Conservation (phyloP, 2,888 invertebrate species). For the Silvanus unidentatus region DNA sequence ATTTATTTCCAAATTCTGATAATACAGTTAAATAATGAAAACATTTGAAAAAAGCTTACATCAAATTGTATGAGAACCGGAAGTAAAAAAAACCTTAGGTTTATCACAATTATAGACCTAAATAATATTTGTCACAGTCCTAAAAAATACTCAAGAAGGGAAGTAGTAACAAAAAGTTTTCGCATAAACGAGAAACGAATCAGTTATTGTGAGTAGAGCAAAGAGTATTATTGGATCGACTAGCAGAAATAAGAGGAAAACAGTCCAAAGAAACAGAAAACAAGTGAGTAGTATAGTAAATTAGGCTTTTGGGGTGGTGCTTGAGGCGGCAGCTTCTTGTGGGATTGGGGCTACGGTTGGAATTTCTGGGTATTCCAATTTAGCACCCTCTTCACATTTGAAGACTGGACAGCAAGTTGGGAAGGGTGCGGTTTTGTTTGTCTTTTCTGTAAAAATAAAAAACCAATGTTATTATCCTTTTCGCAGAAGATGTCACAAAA, state of each 20-base stretch:
- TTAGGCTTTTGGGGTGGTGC: conserved; percentile 34
- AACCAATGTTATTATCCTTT: neutral
- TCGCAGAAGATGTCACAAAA: neutral
- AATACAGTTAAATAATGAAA: conserved; percentile 1
- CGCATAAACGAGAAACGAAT: too few species aligned
- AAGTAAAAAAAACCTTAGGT: conserved; percentile 2
- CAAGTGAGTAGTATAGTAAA: conserved; percentile 1
- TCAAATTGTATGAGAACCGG: neutral
- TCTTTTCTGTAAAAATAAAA: conserved; percentile 58
- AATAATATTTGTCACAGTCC: neutral
- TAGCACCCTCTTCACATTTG: conserved; percentile 79
- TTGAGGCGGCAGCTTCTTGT: conserved; percentile 27
- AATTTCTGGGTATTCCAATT: conserved; percentile 80
- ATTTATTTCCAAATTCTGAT: conserved; percentile 5
- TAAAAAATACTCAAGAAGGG: conserved; percentile 1
- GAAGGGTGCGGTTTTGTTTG: conserved; percentile 84
- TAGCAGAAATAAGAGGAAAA: neutral
- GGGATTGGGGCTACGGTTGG: conserved; percentile 48
- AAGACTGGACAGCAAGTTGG: conserved; percentile 81
- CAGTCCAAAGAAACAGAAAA: neutral
- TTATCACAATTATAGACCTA: conserved; percentile 4
- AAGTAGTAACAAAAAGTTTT: too few species aligned
- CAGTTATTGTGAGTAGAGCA: too few species aligned
- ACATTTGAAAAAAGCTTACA: neutral
- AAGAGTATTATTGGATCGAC: neutral